Evolutionary conservation across 1,140 invertebrate species (phyloP), one percentile per base, ranked within the genome.

Genomic region (Danaus plexippus): DNA sequence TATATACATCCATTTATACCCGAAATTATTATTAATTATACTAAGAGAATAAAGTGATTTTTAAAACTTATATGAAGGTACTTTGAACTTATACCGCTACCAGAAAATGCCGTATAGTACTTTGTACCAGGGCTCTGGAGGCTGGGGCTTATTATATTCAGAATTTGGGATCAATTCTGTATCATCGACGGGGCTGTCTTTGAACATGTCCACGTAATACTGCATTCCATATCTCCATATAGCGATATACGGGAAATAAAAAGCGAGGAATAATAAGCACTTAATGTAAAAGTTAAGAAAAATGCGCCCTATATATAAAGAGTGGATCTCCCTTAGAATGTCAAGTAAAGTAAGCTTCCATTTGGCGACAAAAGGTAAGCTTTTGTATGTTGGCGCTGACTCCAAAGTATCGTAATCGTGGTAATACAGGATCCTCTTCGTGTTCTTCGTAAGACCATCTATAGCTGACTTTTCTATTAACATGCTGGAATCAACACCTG

Each of bases 371-470:
- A 59, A 43, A 15, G 59, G 47, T 2, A 71, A 13, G 0, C 63
- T 46, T 12, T 64, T 66, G 46, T 67, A 69, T 0, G 51, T 60
- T 3, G 71, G 71, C 1, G 56, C 47, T 0, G 45, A 42, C 1
- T 67, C 63, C 2, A 73, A 7, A 1, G 49, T 44, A 22, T 73
- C 64, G 52, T 61, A 73, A 40, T 73, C 66, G 44, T 51, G 60
- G 32, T 62, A 43, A 15, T 67, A 71, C 1, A 63, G 43, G 1
- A 60, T 9, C 6, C 59, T 45, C 5, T 62, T 58, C 9, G 56
- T 44, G 8, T 41, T n/a, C 1, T 64, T 51, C 11, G 52, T 45
- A 11, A 65, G 22, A 11, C 57, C 63, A n/a, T 67, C 56, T 32
- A 71, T 49, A 7, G 59, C 47, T n/a, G 61, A 55, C 43, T 67